Evolutionary conservation across 2,797 vertebrate species (phyloP).

Genomic region (Margarornis squamiger): DNA sequence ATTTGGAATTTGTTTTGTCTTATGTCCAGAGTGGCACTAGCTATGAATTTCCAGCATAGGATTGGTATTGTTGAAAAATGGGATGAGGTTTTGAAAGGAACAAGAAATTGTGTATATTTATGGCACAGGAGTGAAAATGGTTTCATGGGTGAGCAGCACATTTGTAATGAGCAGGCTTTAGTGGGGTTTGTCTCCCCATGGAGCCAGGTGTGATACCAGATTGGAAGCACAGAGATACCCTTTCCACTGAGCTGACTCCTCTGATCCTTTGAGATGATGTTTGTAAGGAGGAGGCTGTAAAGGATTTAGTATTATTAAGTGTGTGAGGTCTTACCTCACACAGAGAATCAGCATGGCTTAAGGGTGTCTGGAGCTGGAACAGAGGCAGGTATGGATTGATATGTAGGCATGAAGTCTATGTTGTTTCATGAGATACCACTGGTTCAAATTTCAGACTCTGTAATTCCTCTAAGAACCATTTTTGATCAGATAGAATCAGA

Average conservation of each 20-base stretch:
- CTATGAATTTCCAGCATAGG: not conserved
- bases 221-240: not conserved
- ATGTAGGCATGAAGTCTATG: not conserved
- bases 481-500: not conserved
- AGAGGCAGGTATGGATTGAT: not conserved
- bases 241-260: conserved; percentile 7
- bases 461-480: not conserved
- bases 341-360: not conserved
- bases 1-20: not conserved
- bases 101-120: not conserved
- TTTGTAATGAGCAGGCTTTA: not conserved
- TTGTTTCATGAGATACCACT: not conserved
- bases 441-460: not conserved
- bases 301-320: not conserved
- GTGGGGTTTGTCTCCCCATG: not conserved
- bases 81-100: not conserved
- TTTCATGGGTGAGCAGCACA: not conserved
- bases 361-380: not conserved
- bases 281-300: not conserved
- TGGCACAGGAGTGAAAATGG: not conserved
- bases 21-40: not conserved
- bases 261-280: not conserved
- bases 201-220: not conserved
- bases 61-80: not conserved
- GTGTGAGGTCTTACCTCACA: not conserved